Percentiles rank a stretch among this genome's conserved stretches.
phyloP scores from a whole-genome alignment of 2,888 invertebrate species.

The Trachelus troglodyta region DNA sequence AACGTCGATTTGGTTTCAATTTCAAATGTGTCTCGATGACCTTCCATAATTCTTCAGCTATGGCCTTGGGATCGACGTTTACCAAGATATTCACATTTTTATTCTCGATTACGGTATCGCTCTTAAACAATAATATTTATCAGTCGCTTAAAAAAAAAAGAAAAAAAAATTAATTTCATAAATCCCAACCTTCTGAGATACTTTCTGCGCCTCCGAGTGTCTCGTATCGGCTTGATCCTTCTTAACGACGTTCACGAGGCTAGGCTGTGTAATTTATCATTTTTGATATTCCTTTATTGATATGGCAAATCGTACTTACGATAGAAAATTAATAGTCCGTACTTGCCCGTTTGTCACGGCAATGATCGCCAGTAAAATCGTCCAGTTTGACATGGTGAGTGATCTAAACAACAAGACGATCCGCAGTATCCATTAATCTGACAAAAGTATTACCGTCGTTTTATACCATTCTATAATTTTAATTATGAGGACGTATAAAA shows the following conservation, averaged over 20 bases:
- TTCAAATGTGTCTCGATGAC: conserved; percentile 35
- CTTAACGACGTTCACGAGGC: not conserved
- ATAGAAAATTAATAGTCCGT: not conserved
- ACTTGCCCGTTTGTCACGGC: not conserved
- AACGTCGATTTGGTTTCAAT: not conserved
- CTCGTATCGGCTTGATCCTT: not conserved
- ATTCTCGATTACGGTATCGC: conserved; percentile 32
- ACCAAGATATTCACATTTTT: conserved; percentile 45
- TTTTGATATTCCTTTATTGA: not conserved
- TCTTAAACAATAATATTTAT: conserved; percentile 6
- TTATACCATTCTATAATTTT: not conserved
- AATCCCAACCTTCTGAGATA: not conserved
- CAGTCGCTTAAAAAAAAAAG: not conserved
- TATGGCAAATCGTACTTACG: not conserved
- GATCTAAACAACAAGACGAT: not conserved
- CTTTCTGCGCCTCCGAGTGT: not conserved
- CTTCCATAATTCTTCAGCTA: conserved; percentile 41
- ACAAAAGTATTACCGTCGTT: not conserved
- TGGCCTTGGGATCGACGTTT: conserved; percentile 40
- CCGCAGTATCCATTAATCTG: not conserved
- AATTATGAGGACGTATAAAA: not conserved
- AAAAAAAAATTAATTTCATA: not conserved
- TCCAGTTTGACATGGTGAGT: not conserved
- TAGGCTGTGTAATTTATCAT: not conserved
- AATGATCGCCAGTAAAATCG: not conserved